Evolutionary conservation across 2,888 invertebrate genomes (phyloP).

Genomic region (Trimorus sp.): DNA sequence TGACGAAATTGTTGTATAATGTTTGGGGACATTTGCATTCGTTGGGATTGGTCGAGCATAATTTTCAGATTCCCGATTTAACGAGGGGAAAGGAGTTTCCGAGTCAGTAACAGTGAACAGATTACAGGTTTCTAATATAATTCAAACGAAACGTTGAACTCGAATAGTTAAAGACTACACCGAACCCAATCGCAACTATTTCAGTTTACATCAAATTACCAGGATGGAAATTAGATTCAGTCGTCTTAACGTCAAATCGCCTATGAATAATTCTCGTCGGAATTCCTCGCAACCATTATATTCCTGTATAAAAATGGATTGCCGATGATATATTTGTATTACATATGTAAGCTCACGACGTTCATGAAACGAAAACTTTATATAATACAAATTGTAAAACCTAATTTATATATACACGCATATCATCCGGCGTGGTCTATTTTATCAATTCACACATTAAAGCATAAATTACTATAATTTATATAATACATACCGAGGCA

Average conservation of each 20-base stretch:
- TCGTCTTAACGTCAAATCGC: neutral
- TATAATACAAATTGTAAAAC: conserved; percentile 25
- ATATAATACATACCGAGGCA: conserved; percentile 44
- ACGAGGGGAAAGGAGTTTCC: no score
- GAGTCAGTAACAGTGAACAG: no score
- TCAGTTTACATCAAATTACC: neutral
- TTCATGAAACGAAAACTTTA: conserved; percentile 24
- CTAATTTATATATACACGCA: conserved; percentile 24
- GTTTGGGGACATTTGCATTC: no score
- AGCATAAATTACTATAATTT: conserved; percentile 54
- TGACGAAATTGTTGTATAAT: no score
- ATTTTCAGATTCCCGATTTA: no score
- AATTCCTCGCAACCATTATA: conserved; percentile 3
- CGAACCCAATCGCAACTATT: no score
- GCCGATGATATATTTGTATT: conserved; percentile 3
- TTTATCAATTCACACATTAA: conserved; percentile 48
- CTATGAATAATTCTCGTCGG: neutral
- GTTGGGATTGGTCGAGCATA: no score
- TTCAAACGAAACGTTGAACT: no score
- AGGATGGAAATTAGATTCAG: neutral
- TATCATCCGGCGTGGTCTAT: conserved; percentile 4
- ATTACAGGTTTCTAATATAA: no score
- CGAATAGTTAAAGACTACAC: no score
- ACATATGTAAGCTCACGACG: conserved; percentile 6
- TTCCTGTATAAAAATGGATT: neutral